phyloP scores from a whole-genome alignment of 1,140 invertebrate genomes.

The Tetraneura akinire region DNA sequence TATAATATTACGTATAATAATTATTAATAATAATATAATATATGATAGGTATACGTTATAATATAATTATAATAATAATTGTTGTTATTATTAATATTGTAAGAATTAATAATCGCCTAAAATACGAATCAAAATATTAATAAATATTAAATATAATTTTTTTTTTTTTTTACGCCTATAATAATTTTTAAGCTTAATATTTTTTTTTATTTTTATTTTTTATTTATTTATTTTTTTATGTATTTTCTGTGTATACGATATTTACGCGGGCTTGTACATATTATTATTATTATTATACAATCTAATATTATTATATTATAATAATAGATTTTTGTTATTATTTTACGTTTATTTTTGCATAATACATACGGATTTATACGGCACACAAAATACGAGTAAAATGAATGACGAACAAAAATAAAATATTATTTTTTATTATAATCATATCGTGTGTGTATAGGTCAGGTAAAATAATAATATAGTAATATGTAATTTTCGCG shows the following conservation, averaged over 20 bases:
- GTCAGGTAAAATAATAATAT: neutral
- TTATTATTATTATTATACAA: too few relatives aligned
- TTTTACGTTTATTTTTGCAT: neutral
- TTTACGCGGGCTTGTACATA: too few relatives aligned
- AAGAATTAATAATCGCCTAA: neutral
- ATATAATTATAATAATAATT: too few relatives aligned
- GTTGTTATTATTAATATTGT: too few relatives aligned
- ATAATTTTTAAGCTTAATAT: neutral
- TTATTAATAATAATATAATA: too few relatives aligned
- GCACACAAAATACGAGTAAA: neutral
- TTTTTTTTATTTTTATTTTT: neutral
- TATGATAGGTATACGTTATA: too few relatives aligned
- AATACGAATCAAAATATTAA: constrained; percentile 38
- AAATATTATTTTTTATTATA: too few relatives aligned
- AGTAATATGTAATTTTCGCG: neutral
- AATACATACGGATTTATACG: neutral
- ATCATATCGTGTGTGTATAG: too few relatives aligned
- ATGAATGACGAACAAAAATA: neutral
- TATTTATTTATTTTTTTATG: neutral
- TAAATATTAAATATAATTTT: constrained; percentile 5
- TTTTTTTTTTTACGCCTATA: constrained; percentile 4
- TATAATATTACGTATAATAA: neutral
- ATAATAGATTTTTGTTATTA: neutral
- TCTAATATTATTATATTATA: constrained; percentile 10
- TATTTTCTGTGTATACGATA: neutral